Conservation (phyloP, 2,888 invertebrate genomes). For the Mythimna loreyi region DNA sequence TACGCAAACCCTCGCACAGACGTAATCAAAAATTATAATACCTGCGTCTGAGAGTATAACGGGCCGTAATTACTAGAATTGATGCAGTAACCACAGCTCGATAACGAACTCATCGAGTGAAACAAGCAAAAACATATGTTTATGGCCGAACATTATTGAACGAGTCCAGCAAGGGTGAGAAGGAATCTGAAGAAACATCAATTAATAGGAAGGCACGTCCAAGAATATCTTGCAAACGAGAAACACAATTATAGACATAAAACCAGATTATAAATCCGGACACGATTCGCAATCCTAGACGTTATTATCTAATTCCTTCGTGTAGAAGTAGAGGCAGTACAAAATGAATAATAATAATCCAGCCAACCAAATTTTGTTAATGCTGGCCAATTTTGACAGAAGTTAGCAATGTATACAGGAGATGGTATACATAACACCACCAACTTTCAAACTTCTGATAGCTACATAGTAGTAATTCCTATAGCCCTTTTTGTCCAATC, state of each 20-base stretch:
- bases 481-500: too few species aligned
- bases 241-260: constrained; percentile 51
- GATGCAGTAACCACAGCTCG: constrained; percentile 63
- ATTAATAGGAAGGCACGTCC: constrained; percentile 60
- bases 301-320: constrained; percentile 32
- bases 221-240: constrained; percentile 49
- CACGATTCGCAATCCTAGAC: constrained; percentile 31
- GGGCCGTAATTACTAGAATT: constrained; percentile 68
- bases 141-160: constrained; percentile 54
- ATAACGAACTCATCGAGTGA: constrained; percentile 65
- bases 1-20: constrained; percentile 37
- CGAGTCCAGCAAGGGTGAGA: constrained; percentile 42
- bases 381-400: too few species aligned
- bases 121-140: constrained; percentile 63
- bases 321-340: not conserved
- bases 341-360: not conserved
- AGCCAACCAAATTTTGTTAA: too few species aligned
- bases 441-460: too few species aligned
- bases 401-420: too few species aligned
- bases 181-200: constrained; percentile 44
- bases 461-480: too few species aligned
- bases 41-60: constrained; percentile 48
- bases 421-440: too few species aligned
- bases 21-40: constrained; percentile 60
- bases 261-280: constrained; percentile 50